Evolutionary conservation across 2,113 vertebrate genomes (phyloP).

Genomic region (Charadrius vociferus): DNA sequence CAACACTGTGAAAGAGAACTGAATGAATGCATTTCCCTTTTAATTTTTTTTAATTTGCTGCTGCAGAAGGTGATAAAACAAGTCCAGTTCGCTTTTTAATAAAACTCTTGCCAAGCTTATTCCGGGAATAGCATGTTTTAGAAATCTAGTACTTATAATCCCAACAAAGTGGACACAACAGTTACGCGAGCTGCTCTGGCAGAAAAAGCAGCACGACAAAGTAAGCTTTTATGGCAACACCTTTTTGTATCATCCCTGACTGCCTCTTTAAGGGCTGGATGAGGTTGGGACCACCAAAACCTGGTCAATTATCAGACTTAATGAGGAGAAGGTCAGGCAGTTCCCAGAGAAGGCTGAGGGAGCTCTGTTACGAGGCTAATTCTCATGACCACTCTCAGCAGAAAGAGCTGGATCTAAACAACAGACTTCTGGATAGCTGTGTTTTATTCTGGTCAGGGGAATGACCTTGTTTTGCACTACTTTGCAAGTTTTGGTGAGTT

Average conservation of each 20-base stretch:
- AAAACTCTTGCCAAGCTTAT: background rate
- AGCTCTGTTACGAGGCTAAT: fast-evolving
- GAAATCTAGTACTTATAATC: background rate
- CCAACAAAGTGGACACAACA: background rate
- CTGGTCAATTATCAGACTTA: background rate
- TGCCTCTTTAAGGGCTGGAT: background rate
- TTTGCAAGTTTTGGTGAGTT: background rate
- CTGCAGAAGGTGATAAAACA: background rate
- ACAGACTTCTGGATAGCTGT: background rate
- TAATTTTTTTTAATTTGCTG: background rate
- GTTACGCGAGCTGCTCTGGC: fast-evolving
- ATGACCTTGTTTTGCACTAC: background rate
- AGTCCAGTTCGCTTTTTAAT: background rate
- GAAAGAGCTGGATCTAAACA: background rate
- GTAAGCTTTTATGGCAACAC: background rate
- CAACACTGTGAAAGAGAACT: background rate
- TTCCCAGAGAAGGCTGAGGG: background rate
- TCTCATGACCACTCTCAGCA: background rate
- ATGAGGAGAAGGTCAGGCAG: background rate
- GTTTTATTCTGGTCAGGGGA: background rate
- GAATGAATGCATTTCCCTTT: background rate
- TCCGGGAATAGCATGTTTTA: background rate
- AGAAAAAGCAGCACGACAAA: background rate
- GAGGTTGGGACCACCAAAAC: background rate
- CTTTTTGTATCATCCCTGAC: background rate